These are phyloP conservation scores for Lysandra bellargus DNA, from an alignment of 2,888 invertebrate species.

Conservation along the genomic window DNA sequence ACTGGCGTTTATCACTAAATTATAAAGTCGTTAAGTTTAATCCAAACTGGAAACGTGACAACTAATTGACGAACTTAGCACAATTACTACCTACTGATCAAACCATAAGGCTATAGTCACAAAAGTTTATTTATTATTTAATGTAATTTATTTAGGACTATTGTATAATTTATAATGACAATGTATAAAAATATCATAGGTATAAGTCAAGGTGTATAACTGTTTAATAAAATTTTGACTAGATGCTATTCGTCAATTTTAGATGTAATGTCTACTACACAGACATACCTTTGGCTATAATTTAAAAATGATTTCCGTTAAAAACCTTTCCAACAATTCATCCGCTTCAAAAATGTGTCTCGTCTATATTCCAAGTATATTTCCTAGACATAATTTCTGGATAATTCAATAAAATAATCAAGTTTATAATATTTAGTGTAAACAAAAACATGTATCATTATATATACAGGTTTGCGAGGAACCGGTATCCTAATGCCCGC, in stretches of 20 bases:
- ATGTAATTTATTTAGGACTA: too few species aligned
- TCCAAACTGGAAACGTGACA: not conserved
- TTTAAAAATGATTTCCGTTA: too few species aligned
- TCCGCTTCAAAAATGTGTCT: not conserved
- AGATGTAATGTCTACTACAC: too few species aligned
- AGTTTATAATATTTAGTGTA: not conserved
- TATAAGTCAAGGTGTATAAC: too few species aligned
- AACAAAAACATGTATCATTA: not conserved
- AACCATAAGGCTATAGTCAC: not conserved
- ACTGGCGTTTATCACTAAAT: not conserved
- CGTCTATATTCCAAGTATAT: not conserved
- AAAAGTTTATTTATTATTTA: not conserved
- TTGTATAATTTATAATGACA: too few species aligned
- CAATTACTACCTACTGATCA: not conserved
- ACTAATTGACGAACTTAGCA: not conserved
- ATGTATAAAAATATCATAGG: too few species aligned
- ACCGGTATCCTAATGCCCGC: not conserved
- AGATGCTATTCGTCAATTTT: too few species aligned
- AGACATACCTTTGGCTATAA: too few species aligned
- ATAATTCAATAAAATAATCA: not conserved
- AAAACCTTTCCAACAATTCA: not conserved
- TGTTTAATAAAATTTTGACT: too few species aligned
- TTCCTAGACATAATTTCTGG: not conserved
- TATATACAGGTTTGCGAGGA: not conserved
- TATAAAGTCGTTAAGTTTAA: slow-evolving; percentile 11